phyloP scores from a whole-genome alignment of 2,888 invertebrate species.

The Pammene fasciana region DNA sequence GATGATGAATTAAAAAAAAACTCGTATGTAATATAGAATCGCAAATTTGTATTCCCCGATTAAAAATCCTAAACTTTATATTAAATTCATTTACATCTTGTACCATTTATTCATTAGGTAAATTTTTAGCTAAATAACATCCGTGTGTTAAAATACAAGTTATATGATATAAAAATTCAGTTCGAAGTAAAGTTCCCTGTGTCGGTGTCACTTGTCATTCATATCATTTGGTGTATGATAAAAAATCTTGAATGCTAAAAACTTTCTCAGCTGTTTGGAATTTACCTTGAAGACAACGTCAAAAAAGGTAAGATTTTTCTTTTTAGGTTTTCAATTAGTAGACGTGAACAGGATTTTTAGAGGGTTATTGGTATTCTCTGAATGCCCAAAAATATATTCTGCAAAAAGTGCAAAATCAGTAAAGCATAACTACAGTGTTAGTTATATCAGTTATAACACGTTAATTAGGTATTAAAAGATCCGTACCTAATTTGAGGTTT shows the following conservation, averaged over 20 bases:
- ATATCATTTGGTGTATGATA: slow-evolving; percentile 21
- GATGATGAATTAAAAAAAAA: not conserved
- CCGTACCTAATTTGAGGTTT: too few species aligned
- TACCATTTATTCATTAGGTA: slow-evolving; percentile 6
- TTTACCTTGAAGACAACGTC: slow-evolving; percentile 26
- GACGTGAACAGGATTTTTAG: not conserved
- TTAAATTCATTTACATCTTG: slow-evolving; percentile 22
- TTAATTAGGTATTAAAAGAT: too few species aligned
- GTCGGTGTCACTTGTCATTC: slow-evolving; percentile 36
- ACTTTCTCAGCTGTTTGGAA: slow-evolving; percentile 31
- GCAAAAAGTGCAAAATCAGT: too few species aligned
- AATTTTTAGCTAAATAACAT: slow-evolving; percentile 5
- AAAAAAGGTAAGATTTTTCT: slow-evolving; percentile 29
- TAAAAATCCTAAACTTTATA: slow-evolving; percentile 11
- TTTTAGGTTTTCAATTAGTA: not conserved
- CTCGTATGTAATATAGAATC: slow-evolving; percentile 13
- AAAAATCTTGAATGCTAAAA: slow-evolving; percentile 33
- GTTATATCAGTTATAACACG: too few species aligned
- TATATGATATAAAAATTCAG: not conserved
- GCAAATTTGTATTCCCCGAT: slow-evolving; percentile 19
- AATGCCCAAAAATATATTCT: not conserved
- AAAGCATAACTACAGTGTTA: too few species aligned
- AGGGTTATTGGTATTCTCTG: not conserved
- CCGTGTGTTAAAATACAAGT: slow-evolving; percentile 6
- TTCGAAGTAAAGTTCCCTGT: slow-evolving; percentile 23